Conservation (phyloP, 2,888 invertebrate species). For the Anticlea derivata region DNA sequence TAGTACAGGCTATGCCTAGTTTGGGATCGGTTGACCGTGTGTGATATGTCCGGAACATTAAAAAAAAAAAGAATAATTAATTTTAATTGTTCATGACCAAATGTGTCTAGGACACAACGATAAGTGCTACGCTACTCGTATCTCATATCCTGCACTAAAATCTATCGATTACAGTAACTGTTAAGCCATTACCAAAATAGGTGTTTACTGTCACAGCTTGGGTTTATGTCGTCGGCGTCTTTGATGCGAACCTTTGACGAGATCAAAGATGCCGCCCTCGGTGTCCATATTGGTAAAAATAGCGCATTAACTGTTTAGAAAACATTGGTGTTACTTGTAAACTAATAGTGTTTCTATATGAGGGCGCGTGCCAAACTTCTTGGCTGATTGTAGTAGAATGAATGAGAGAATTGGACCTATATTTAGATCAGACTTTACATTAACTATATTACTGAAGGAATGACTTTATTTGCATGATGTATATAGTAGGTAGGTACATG, state of each 20-base stretch:
- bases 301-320: slow-evolving; percentile 54
- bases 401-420: too few species aligned
- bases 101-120: slow-evolving; percentile 10
- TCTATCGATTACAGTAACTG: slow-evolving; percentile 41
- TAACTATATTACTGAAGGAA: too few species aligned
- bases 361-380: neutral
- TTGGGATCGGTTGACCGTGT: too few species aligned
- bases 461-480: too few species aligned
- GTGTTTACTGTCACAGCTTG: slow-evolving; percentile 51
- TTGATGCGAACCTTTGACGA: slow-evolving; percentile 47
- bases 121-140: slow-evolving; percentile 14
- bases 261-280: slow-evolving; percentile 71
- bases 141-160: slow-evolving; percentile 47
- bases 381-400: neutral
- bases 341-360: slow-evolving; percentile 5
- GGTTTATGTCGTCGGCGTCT: slow-evolving; percentile 46
- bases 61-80: neutral
- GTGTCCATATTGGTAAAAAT: slow-evolving; percentile 76
- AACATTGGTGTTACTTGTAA: slow-evolving; percentile 23
- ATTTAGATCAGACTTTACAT: too few species aligned
- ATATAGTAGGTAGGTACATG: too few species aligned
- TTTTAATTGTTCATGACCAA: slow-evolving; percentile 11
- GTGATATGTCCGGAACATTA: neutral
- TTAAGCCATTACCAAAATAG: slow-evolving; percentile 42
- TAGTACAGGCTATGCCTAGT: too few species aligned